Conservation (phyloP, 2,888 invertebrate genomes). For the Microctonus hyperodae region DNA sequence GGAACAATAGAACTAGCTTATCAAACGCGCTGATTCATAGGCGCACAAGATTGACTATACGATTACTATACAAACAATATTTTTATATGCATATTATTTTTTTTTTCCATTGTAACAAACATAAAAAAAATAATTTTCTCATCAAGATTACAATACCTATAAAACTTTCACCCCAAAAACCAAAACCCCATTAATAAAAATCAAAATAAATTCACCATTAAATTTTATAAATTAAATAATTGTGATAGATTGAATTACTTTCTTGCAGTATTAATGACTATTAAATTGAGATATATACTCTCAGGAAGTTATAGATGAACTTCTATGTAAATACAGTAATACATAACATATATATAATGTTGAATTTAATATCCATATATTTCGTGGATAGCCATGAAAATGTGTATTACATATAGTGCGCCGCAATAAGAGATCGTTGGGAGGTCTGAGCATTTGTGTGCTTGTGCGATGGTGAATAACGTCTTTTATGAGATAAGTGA, state of each 20-base stretch:
- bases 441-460: not conserved
- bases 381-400: not conserved
- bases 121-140: not conserved
- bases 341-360: not conserved
- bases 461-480: constrained; percentile 20
- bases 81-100: not conserved
- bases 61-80: not conserved
- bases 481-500: constrained; percentile 45
- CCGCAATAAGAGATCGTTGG: not conserved
- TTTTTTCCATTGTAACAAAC: not conserved
- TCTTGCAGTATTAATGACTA: not conserved
- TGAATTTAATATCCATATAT: not conserved
- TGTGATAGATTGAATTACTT: not conserved
- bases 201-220: not conserved
- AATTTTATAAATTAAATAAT: not conserved
- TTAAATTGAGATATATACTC: no score
- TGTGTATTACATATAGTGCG: not conserved
- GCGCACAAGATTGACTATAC: not conserved
- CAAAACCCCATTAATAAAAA: no score
- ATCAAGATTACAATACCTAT: no score
- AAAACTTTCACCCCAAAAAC: no score
- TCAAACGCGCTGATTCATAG: constrained; percentile 17
- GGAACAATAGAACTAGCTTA: constrained; percentile 30
- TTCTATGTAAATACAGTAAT: not conserved
- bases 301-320: not conserved